Percentiles rank a stretch among this genome's conserved stretches.
These are phyloP conservation scores for Xestia sexstrigata DNA, from an alignment of 2,888 invertebrate genomes.

Conservation along the genomic window DNA sequence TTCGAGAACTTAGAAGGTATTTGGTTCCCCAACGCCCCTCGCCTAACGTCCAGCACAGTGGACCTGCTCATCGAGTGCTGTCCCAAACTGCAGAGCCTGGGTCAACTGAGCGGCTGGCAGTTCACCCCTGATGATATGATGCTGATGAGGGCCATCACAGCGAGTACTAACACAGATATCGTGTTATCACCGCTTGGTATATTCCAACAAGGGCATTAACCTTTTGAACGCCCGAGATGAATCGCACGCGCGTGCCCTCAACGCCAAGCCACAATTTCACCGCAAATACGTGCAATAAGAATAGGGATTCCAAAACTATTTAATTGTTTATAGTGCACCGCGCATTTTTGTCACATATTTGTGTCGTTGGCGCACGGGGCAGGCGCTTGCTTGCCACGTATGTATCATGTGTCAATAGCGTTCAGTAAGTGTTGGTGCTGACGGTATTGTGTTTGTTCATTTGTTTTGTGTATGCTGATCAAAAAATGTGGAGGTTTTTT, in stretches of 20 bases:
- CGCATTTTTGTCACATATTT: too few relatives aligned
- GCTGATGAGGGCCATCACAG: slow-evolving; percentile 91
- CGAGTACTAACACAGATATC: slow-evolving; percentile 92
- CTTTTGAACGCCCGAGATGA: too few relatives aligned
- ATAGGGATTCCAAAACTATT: too few relatives aligned
- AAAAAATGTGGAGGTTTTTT: background rate
- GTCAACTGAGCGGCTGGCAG: slow-evolving; percentile 93
- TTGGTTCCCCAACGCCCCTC: slow-evolving; percentile 93
- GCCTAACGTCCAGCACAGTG: slow-evolving; percentile 91
- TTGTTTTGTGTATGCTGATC: slow-evolving; percentile 36
- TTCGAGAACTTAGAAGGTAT: slow-evolving; percentile 92
- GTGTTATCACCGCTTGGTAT: slow-evolving; percentile 91
- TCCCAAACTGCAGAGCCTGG: slow-evolving; percentile 92
- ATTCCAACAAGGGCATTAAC: slow-evolving; percentile 84
- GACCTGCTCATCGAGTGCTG: slow-evolving; percentile 93
- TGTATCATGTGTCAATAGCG: too few relatives aligned
- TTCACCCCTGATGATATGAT: slow-evolving; percentile 92
- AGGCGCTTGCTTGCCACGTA: too few relatives aligned
- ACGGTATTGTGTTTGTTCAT: slow-evolving; percentile 39
- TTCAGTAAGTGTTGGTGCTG: background rate
- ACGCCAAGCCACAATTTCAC: too few relatives aligned
- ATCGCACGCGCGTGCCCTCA: too few relatives aligned
- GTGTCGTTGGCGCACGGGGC: too few relatives aligned
- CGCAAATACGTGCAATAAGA: too few relatives aligned
- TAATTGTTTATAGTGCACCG: too few relatives aligned